These are phyloP conservation scores for Whitmania pigra DNA, from an alignment of 1,140 invertebrate genomes.

Conservation along the genomic window DNA sequence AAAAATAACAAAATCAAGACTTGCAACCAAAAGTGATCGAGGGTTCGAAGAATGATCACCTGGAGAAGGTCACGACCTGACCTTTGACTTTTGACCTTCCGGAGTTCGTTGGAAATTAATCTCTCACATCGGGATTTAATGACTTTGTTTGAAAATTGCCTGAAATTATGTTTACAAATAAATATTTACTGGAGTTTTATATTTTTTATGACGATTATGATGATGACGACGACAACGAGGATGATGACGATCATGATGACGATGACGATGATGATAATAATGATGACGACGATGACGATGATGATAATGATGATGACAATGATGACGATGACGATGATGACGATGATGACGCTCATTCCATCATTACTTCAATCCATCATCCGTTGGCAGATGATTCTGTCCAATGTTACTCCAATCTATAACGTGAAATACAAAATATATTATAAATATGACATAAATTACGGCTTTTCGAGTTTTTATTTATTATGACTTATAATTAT, in stretches of 20 bases:
- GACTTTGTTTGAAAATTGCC: too few relatives aligned
- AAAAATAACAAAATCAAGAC: too few relatives aligned
- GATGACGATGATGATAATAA: not conserved
- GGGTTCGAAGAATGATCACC: too few relatives aligned
- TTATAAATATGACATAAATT: not conserved
- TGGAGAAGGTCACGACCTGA: too few relatives aligned
- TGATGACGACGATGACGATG: not conserved
- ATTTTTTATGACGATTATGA: not conserved
- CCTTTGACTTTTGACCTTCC: too few relatives aligned
- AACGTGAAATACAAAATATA: too few relatives aligned
- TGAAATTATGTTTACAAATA: too few relatives aligned
- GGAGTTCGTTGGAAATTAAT: too few relatives aligned
- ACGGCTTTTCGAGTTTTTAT: not conserved
- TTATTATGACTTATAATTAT: not conserved
- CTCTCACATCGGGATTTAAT: too few relatives aligned
- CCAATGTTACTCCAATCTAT: not conserved
- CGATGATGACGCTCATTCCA: not conserved
- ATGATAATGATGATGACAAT: not conserved
- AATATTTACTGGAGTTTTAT: too few relatives aligned
- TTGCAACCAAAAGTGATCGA: too few relatives aligned
- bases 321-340: not conserved
- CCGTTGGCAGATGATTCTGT: not conserved
- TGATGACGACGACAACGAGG: not conserved
- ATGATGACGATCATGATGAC: not conserved
- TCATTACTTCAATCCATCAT: too few relatives aligned